phyloP scores from a whole-genome alignment of 2,797 vertebrate genomes.

The Alcedo quadribrachys region DNA sequence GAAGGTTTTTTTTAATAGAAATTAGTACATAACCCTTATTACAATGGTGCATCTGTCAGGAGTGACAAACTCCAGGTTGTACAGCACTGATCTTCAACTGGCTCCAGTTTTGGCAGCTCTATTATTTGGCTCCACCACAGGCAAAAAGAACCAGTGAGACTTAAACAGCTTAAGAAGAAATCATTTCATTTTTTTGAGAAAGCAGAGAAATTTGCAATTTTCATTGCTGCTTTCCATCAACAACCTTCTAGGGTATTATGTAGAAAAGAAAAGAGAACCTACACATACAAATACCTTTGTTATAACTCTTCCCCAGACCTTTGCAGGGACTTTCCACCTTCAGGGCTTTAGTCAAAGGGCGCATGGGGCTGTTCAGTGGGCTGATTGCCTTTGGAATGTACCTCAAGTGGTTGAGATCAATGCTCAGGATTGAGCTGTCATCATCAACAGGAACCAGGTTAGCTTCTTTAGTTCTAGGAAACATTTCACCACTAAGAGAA shows the following conservation, averaged over 20 bases:
- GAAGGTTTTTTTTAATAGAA: background rate
- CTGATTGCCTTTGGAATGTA: slow-evolving; percentile 91
- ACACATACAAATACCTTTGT: slow-evolving; percentile 83
- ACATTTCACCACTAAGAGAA: slow-evolving; percentile 37
- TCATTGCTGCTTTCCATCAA: background rate
- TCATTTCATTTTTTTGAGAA: background rate
- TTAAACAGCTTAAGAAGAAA: background rate
- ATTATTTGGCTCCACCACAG: background rate
- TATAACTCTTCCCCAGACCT: slow-evolving; percentile 83
- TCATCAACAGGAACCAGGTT: slow-evolving; percentile 79
- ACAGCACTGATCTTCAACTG: background rate
- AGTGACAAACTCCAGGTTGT: background rate
- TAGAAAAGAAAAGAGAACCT: background rate
- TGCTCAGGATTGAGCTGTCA: slow-evolving; percentile 92
- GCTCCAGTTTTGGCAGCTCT: background rate
- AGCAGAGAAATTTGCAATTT: background rate
- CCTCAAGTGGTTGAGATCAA: slow-evolving; percentile 87
- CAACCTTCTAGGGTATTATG: background rate
- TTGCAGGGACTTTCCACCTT: slow-evolving; percentile 78
- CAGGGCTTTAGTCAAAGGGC: slow-evolving; percentile 79
- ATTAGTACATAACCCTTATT: background rate
- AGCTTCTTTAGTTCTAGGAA: slow-evolving; percentile 53
- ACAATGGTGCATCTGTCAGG: background rate
- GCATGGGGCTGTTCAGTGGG: slow-evolving; percentile 91
- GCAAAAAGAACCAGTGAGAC: background rate